Evolutionary conservation across 2,113 vertebrate species (phyloP), one percentile per base, ranked within the genome.

Genomic region (Heterotis niloticus): DNA sequence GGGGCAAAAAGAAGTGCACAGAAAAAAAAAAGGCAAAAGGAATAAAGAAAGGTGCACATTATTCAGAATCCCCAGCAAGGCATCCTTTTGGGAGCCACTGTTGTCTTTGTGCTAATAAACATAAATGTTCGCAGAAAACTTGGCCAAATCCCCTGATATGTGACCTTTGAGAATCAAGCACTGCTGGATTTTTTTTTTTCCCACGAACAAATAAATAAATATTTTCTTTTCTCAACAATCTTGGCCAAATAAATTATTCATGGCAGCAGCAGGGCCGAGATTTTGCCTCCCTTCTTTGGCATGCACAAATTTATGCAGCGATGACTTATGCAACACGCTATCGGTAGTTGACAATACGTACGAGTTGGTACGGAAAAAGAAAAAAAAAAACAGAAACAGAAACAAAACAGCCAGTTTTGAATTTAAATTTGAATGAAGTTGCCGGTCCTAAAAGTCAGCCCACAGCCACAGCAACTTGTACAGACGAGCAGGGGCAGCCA

Each of bases 241-340:
- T 26, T 86, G 86, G 89, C 89, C 34, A 90, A 92, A 95, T 95
- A 95, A 94, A 96, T 96, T 93, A 96, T 95, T 94, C 93, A 95
- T 93, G 90, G 64, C 60, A 26, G 44, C 62, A 66, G 60, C n/a
- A 18, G 71, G 74, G 78, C 34, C 78, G 82, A 75, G 64, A 72
- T 52, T 56, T 68, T 70, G 64, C 67, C 44, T 57, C 52, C 59
- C 69, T 80, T 62, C 77, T 80, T 81, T 73, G 82, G 68, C 76
- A 83, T 78, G 78, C 81, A 83, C 80, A 79, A 79, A 87, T 86
- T 52, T 74, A 79, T 81, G 64, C 82, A 85, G 82, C 81, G 83
- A 78, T 88, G 86, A 88, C 86, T 85, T 85, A 88, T 87, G 87
- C 88, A 85, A 77, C 70, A 76, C 86, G 3, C 14, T 62, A 62